A percentile compares a stretch with the other conserved stretches of the same genome.
These are phyloP conservation scores for Eulithis testata DNA, from an alignment of 2,888 invertebrate genomes.

Conservation along the genomic window DNA sequence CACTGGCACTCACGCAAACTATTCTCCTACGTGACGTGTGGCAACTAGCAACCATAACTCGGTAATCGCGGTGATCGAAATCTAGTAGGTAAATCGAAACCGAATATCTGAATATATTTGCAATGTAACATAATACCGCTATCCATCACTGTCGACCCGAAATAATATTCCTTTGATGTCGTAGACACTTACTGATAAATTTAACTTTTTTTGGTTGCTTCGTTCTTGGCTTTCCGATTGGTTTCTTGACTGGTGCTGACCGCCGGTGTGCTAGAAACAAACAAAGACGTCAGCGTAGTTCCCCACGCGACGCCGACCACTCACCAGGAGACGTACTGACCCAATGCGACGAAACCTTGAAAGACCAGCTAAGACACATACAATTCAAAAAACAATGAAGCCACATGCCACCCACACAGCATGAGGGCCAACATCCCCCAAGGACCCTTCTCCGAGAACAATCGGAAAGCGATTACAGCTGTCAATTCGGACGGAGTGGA, in stretches of 20 bases:
- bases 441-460: conserved; percentile 51
- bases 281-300: conserved; percentile 51
- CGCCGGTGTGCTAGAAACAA: conserved; percentile 73
- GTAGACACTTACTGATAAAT: conserved; percentile 93
- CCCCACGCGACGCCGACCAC: conserved; percentile 44
- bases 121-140: conserved; percentile 8
- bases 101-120: conserved; percentile 14
- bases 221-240: conserved; percentile 91
- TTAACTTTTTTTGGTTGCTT: conserved; percentile 96
- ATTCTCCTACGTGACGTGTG: conserved; percentile 26
- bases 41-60: conserved; percentile 47
- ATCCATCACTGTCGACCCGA: conserved; percentile 17
- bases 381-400: conserved; percentile 24
- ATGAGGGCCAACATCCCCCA: conserved; percentile 55
- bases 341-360: conserved; percentile 23
- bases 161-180: conserved; percentile 5
- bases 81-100: conserved; percentile 12
- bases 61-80: conserved; percentile 27
- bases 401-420: conserved; percentile 41
- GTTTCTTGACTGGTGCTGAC: conserved; percentile 91
- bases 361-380: conserved; percentile 14
- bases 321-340: conserved; percentile 49
- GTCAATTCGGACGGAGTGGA: conserved; percentile 54
- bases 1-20: conserved; percentile 7
- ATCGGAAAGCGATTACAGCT: conserved; percentile 70